Evolutionary conservation across 2,113 vertebrate species (phyloP), one percentile per base, ranked within the genome.

Genomic region (Tragelaphus imberbis): DNA sequence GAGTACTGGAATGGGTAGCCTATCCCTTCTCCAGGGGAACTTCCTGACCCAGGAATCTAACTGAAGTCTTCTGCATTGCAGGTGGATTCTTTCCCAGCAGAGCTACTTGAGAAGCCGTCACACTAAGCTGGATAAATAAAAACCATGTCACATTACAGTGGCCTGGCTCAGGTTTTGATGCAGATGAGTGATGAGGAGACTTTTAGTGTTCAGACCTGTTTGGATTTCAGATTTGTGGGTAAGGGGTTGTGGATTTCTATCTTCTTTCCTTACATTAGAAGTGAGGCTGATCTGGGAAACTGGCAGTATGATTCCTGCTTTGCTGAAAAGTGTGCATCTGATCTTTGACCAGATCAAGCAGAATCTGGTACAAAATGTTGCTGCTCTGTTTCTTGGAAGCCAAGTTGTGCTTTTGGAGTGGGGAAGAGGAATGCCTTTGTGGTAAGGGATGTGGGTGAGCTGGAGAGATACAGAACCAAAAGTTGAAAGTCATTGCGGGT

Each of bases 291-390:
- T 68, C 23, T 16, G 13, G 25, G 94, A 90, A 75, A 25, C 51
- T 88, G 23, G 23, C 2, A 0, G 44, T 11, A 5, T 1, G 6
- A 33, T 28, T 44, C 14, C 6, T 49, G 21, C 1, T 53, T 47
- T 36, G 13, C 23, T 9, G 36, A 75, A 61, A 33, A 77, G 27
- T 59, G 12, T 15, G 15, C 49, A 30, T 27, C 59, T 27, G 2
- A 23, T n/a, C 55, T 94, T 28, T 49, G 75, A 61, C 2, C 3
- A 7, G 55, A 53, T 33, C 63, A 15, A 23, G 55, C 16, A 21
- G 61, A 49, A 25, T 47, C 15, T 68, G 90, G 44, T 68, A 5
- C 36, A 33, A 27, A 25, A 55, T 21, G 13, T 49, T 7, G 14
- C 36, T 36, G 81, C 77, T 44, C 33, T 49, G 30, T 10, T 89